Conservation (phyloP, 2,888 invertebrate species). For the Ornithoptera priamus region DNA sequence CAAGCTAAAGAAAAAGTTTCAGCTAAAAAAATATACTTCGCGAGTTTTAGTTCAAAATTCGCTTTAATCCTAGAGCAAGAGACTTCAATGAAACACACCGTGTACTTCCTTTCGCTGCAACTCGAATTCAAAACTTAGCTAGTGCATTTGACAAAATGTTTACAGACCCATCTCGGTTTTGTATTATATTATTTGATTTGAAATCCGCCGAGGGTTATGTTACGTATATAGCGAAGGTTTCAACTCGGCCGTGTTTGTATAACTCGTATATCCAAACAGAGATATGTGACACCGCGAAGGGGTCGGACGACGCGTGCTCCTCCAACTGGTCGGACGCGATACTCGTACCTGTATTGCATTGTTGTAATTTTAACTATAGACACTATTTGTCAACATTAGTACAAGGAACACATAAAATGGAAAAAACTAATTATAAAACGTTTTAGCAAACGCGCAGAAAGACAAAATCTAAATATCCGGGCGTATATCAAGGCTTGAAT, state of each 20-base stretch:
- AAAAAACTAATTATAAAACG: no score
- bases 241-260: slow-evolving; percentile 27
- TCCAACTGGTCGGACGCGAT: slow-evolving; percentile 3
- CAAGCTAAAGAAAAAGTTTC: no score
- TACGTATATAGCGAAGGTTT: slow-evolving; percentile 29
- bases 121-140: slow-evolving; percentile 16
- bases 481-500: background rate
- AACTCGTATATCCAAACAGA: slow-evolving; percentile 26
- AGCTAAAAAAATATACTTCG: no score
- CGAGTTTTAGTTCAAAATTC: no score
- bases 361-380: slow-evolving; percentile 10
- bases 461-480: background rate
- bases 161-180: slow-evolving; percentile 25
- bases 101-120: slow-evolving; percentile 14
- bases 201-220: slow-evolving; percentile 30
- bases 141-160: slow-evolving; percentile 22
- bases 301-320: slow-evolving; percentile 11
- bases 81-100: background rate
- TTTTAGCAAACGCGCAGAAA: background rate
- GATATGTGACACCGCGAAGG: slow-evolving; percentile 25
- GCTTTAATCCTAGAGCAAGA: background rate
- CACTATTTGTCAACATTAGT: slow-evolving; percentile 5
- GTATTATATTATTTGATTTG: slow-evolving; percentile 30
- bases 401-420: background rate
- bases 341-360: slow-evolving; percentile 20